Conservation (phyloP, 2,797 vertebrate genomes). For the Natrix natrix region DNA sequence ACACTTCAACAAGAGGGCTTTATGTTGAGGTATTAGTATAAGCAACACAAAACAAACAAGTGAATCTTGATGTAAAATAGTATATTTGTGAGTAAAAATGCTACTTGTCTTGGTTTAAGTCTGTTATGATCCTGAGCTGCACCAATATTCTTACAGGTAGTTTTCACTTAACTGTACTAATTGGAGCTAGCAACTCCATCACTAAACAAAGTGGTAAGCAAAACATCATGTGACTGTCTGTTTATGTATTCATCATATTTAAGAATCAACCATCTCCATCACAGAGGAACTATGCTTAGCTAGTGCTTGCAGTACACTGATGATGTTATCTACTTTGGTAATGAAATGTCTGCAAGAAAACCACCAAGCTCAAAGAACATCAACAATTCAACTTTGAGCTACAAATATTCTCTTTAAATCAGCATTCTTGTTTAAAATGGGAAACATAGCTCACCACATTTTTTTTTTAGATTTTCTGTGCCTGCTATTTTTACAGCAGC, state of each 20-base stretch:
- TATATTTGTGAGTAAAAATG: background rate
- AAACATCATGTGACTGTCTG: background rate
- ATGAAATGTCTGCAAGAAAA: background rate
- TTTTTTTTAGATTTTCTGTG: background rate
- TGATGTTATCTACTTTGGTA: background rate
- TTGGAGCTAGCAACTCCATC: background rate
- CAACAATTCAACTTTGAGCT: background rate
- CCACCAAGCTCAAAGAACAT: background rate
- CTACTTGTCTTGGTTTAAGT: background rate
- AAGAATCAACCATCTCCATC: background rate
- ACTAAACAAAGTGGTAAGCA: background rate
- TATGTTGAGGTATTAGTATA: background rate
- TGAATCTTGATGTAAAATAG: background rate
- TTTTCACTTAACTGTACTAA: background rate
- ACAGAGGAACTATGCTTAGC: background rate
- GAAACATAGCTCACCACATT: background rate
- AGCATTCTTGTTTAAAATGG: background rate
- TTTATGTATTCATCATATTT: background rate
- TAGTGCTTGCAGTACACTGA: background rate
- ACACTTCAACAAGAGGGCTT: background rate
- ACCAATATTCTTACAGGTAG: background rate
- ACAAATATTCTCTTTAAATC: background rate
- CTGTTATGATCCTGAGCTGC: background rate
- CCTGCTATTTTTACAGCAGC: background rate
- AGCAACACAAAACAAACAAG: background rate